These are phyloP conservation scores for Oryzias javanicus DNA, from an alignment of 2,113 vertebrate species.

Conservation along the genomic window DNA sequence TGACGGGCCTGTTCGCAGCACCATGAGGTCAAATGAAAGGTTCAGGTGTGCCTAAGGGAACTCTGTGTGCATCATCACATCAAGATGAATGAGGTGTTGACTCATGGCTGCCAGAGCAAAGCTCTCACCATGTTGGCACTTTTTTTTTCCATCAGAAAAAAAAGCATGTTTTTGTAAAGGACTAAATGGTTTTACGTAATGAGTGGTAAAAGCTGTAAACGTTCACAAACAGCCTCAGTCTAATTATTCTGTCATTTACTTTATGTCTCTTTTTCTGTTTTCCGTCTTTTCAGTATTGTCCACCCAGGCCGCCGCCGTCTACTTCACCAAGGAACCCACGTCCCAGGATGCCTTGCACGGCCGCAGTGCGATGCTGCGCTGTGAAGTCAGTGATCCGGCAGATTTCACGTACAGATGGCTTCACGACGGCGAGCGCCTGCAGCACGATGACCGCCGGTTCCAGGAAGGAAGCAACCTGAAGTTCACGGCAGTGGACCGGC, in stretches of 20 bases:
- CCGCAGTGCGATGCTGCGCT: slow-evolving; percentile 93
- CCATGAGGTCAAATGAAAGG: slow-evolving; percentile 32
- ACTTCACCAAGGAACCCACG: slow-evolving; percentile 92
- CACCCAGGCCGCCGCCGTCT: slow-evolving; percentile 69
- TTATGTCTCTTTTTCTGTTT: slow-evolving; percentile 6
- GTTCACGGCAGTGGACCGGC: slow-evolving; percentile 85
- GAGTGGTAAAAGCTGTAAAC: slow-evolving; percentile 69
- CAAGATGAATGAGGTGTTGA: too few relatives aligned
- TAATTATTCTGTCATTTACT: slow-evolving; percentile 44
- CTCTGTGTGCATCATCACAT: not conserved
- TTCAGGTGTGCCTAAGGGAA: slow-evolving; percentile 20
- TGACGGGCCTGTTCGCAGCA: slow-evolving; percentile 6
- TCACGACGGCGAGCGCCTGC: slow-evolving; percentile 75
- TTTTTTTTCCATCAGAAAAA: too few relatives aligned
- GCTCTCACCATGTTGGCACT: too few relatives aligned
- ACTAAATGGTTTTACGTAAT: slow-evolving; percentile 52
- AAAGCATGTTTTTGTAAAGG: not conserved
- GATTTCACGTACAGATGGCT: slow-evolving; percentile 82
- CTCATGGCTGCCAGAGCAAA: too few relatives aligned
- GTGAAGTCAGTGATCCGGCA: slow-evolving; percentile 82
- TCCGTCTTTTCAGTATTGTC: slow-evolving; percentile 58
- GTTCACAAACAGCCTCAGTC: slow-evolving; percentile 46
- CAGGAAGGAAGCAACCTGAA: slow-evolving; percentile 91
- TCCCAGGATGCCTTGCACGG: slow-evolving; percentile 96
- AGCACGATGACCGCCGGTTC: slow-evolving; percentile 82